A percentile compares a stretch with the other conserved stretches of the same genome.
These are phyloP conservation scores for Columba janthina DNA, from an alignment of 2,113 vertebrate genomes.

Conservation along the genomic window DNA sequence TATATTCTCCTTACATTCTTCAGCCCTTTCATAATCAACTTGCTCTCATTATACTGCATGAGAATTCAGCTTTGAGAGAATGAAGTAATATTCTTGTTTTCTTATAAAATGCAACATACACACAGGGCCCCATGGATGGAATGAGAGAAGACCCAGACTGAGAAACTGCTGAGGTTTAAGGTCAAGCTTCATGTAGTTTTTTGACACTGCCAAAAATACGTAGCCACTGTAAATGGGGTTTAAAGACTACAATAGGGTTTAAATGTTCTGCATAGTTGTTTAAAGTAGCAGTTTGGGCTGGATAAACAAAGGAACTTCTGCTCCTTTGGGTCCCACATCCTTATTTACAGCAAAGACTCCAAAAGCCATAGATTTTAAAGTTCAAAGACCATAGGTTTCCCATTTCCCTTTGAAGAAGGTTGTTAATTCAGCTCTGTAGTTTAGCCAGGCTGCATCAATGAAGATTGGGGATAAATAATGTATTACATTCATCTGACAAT, in stretches of 20 bases:
- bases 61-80: not conserved
- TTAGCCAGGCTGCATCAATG: not conserved
- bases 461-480: not conserved
- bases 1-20: not conserved
- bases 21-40: not conserved
- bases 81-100: not conserved
- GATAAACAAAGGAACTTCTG: not conserved
- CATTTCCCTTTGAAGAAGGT: not conserved
- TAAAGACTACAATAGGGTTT: not conserved
- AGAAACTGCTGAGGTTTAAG: not conserved
- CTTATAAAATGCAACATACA: accelerated
- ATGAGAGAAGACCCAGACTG: not conserved
- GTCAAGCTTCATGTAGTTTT: not conserved
- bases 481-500: not conserved
- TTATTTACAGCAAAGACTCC: not conserved
- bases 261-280: not conserved
- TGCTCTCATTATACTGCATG: not conserved
- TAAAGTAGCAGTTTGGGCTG: not conserved
- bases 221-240: not conserved
- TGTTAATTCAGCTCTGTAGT: not conserved
- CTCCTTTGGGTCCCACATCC: not conserved
- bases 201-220: not conserved
- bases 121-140: not conserved
- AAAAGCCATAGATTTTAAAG: not conserved
- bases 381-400: not conserved